Evolutionary conservation across 1,140 invertebrate genomes (phyloP).

Genomic region (Portunus trituberculatus): DNA sequence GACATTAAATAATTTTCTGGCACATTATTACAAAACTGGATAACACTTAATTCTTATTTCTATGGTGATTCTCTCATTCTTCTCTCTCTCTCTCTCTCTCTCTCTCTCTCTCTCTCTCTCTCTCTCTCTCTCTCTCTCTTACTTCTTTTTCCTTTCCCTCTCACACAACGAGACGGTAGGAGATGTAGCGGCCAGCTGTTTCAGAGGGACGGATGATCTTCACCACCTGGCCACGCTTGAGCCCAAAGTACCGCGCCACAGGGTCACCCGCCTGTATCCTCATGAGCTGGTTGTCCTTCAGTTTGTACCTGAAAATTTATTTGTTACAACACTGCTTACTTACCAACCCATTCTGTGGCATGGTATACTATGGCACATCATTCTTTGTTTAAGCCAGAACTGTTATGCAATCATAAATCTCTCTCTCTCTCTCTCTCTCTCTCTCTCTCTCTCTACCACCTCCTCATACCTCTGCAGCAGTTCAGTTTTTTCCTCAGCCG

Average conservation of each 20-base stretch:
- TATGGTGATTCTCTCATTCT: background rate
- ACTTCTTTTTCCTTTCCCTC: background rate
- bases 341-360: too few species aligned
- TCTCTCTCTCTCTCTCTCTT: background rate
- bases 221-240: slow-evolving; percentile 95
- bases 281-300: slow-evolving; percentile 99
- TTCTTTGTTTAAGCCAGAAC: too few species aligned
- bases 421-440: background rate
- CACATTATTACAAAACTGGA: too few species aligned
- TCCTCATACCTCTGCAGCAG: slow-evolving; percentile 83
- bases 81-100: slow-evolving; percentile 27
- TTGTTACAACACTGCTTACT: too few species aligned
- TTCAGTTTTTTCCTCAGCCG: slow-evolving; percentile 98
- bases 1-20: too few species aligned
- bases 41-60: too few species aligned
- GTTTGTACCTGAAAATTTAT: slow-evolving; percentile 83
- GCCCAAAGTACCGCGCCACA: slow-evolving; percentile 97
- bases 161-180: slow-evolving; percentile 91
- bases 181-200: slow-evolving; percentile 99
- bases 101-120: slow-evolving; percentile 37
- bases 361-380: too few species aligned
- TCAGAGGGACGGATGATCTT: slow-evolving; percentile 99
- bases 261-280: slow-evolving; percentile 99
- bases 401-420: background rate
- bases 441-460: background rate